Base-by-base conservation (phyloP, 2,888 invertebrate species). In the Coleophora flavipennella region DNA sequence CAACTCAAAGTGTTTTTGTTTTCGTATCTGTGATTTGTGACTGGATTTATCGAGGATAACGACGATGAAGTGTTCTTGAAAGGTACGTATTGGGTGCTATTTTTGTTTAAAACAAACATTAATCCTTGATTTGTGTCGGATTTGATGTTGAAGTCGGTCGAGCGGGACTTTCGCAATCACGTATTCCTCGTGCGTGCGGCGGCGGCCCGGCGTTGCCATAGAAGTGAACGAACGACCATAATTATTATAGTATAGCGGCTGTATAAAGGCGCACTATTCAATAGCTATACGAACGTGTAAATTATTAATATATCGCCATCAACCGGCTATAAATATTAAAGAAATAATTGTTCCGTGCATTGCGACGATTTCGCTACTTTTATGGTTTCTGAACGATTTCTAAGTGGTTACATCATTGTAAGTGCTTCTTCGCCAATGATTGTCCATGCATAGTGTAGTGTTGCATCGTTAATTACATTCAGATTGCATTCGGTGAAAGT, bases 31-130 rank as follows among this genome's bases (percentile, higher is more conserved):
- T 80, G 20, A 20, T 20, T 20, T 20, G 20, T 20, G 74, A 71
- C 71, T 74, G 81, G 81, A 79, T 81, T 79, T 75, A 68, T 71
- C 67, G 69, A 59, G 67, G 69, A 77, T 74, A 75, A 77, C 73
- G 73, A 73, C 38, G 42, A 77, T 74, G 73, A 73, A 40, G 40
- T 38, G 32, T 35, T 35, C 40, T 39, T 42, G 34, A 44, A 41
- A 44, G 43, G 43, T 44, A 41, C 36, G 43, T 35, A 38, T 40
- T 38, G 13, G 38, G 35, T 31, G 29, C 43, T 46, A 41, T 42
- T 45, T 45, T 36, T 36, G 45, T 42, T 42, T 35, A 4, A 20
- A 20, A 20, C 20, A 20, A 20, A 20, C 20, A 20, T 20, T 20
- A 20, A 6, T 3, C 3, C 6, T 20, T 20, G 20, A 20, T 20